phyloP scores from a whole-genome alignment of 2,888 invertebrate species.

The Octodonta nipae region DNA sequence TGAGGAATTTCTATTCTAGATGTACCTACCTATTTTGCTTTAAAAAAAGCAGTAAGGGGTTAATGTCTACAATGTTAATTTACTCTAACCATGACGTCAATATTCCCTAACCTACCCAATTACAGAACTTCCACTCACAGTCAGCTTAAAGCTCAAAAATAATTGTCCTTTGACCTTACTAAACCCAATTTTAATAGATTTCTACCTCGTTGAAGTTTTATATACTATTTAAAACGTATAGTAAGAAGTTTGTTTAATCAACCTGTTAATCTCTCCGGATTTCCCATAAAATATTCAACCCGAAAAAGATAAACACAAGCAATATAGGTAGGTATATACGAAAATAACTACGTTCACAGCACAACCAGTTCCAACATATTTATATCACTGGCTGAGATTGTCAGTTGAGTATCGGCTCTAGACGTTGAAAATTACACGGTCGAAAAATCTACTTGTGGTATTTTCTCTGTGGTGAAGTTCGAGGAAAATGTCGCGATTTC shows the following conservation, averaged over 20 bases:
- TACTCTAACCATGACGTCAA: too few relatives aligned
- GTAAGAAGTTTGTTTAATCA: neutral
- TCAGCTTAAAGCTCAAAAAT: too few relatives aligned
- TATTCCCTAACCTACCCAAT: too few relatives aligned
- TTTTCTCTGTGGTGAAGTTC: constrained; percentile 2
- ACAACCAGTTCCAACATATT: constrained; percentile 3
- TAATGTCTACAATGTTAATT: too few relatives aligned
- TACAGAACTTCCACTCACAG: too few relatives aligned
- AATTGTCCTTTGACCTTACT: too few relatives aligned
- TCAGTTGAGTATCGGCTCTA: constrained; percentile 2
- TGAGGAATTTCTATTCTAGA: too few relatives aligned
- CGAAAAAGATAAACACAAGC: constrained; percentile 1
- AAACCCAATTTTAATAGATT: too few relatives aligned
- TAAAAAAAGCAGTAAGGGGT: too few relatives aligned
- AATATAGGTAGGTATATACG: constrained; percentile 2
- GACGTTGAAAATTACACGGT: constrained; percentile 4
- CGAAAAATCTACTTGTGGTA: neutral
- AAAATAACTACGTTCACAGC: constrained; percentile 1
- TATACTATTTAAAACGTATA: too few relatives aligned
- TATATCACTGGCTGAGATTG: constrained; percentile 5
- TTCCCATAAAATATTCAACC: constrained; percentile 1
- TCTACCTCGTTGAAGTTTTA: too few relatives aligned
- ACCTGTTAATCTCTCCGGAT: constrained; percentile 1
- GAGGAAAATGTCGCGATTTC: neutral
- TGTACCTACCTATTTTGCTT: too few relatives aligned